phyloP scores from a whole-genome alignment of 2,888 invertebrate species.

The Selenia dentaria region DNA sequence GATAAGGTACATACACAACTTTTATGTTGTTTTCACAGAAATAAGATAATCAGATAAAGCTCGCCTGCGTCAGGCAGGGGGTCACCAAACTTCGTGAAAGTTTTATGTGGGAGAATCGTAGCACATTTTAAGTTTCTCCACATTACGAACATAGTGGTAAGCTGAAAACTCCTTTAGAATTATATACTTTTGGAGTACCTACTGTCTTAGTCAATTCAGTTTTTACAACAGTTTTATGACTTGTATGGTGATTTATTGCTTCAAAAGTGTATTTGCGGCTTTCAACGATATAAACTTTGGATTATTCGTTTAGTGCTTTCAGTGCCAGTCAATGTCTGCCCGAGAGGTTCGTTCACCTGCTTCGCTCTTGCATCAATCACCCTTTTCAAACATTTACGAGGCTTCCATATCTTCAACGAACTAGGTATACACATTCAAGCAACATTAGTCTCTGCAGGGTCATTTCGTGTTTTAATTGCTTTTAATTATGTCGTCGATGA shows the following conservation, averaged over 20 bases:
- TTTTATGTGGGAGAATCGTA: constrained; percentile 38
- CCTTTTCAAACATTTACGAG: constrained; percentile 25
- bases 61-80: constrained; percentile 40
- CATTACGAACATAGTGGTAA: constrained; percentile 3
- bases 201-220: constrained; percentile 51
- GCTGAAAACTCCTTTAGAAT: constrained; percentile 12
- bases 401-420: constrained; percentile 10
- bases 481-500: constrained; percentile 28
- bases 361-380: constrained; percentile 25
- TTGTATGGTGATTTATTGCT: constrained; percentile 59
- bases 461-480: constrained; percentile 12
- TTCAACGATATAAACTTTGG: constrained; percentile 57
- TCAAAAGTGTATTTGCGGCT: constrained; percentile 59
- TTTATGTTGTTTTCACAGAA: constrained; percentile 65
- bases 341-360: constrained; percentile 58
- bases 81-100: constrained; percentile 52
- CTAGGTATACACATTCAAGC: neutral
- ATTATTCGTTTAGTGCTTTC: constrained; percentile 56
- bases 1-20: constrained; percentile 52
- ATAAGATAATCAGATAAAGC: constrained; percentile 73
- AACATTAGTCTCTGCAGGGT: neutral
- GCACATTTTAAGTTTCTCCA: constrained; percentile 24
- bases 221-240: constrained; percentile 58
- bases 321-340: constrained; percentile 54
- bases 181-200: constrained; percentile 4